Conservation (phyloP, 2,113 vertebrate genomes). For the Chionomys nivalis region DNA sequence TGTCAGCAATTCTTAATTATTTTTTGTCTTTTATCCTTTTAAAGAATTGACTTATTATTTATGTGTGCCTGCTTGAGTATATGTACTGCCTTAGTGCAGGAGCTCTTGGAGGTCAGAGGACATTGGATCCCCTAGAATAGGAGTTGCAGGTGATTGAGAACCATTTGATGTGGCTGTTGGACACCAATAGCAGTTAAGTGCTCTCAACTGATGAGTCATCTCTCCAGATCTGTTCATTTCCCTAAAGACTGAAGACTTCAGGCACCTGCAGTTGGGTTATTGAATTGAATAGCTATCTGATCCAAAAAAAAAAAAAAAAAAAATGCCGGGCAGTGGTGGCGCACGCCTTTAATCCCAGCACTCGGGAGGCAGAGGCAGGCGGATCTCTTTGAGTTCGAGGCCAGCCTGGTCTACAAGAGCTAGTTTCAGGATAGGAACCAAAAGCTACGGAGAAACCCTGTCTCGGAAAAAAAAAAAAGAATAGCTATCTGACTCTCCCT, state of each 20-base stretch:
- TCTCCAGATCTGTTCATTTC: neutral
- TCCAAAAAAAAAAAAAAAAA: too few relatives aligned
- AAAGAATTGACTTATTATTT: neutral
- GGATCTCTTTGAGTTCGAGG: too few relatives aligned
- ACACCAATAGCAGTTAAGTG: neutral
- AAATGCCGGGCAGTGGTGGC: too few relatives aligned
- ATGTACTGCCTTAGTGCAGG: neutral
- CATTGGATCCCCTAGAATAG: neutral
- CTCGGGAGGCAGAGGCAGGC: too few relatives aligned
- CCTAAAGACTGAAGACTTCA: neutral
- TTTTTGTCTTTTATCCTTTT: neutral
- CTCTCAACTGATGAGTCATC: neutral
- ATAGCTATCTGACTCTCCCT: neutral
- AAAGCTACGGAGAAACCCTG: too few relatives aligned
- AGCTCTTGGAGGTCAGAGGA: neutral
- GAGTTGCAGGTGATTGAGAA: neutral
- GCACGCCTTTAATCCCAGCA: too few relatives aligned
- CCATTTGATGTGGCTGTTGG: neutral
- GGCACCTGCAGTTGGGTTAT: neutral
- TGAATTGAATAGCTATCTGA: neutral
- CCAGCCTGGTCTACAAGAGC: too few relatives aligned
- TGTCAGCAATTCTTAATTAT: neutral
- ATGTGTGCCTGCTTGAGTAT: neutral
- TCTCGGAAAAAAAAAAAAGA: too few relatives aligned
- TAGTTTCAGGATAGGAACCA: too few relatives aligned